Evolutionary conservation across 2,888 invertebrate species (phyloP).

Genomic region (Tanytarsus gracilentus): DNA sequence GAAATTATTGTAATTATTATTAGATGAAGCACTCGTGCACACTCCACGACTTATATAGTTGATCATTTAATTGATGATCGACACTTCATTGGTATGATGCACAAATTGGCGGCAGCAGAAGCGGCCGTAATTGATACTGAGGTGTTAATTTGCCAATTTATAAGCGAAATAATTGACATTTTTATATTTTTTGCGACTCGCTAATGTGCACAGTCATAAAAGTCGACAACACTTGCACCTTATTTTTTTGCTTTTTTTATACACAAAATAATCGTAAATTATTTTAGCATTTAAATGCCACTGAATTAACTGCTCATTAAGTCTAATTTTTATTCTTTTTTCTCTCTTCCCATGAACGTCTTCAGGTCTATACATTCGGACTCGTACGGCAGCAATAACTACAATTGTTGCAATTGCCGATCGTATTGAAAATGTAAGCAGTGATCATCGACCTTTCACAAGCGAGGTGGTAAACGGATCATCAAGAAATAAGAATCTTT

Average conservation of each 20-base stretch:
- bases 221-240: not conserved
- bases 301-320: slow-evolving; percentile 11
- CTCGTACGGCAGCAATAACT: slow-evolving; percentile 23
- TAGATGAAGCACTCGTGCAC: too few relatives aligned
- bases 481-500: not conserved
- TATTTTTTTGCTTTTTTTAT: slow-evolving; percentile 3
- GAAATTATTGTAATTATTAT: too few relatives aligned
- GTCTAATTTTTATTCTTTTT: slow-evolving; percentile 16
- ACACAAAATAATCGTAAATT: not conserved
- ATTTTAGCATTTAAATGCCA: slow-evolving; percentile 10
- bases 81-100: not conserved
- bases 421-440: slow-evolving; percentile 27
- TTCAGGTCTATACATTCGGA: slow-evolving; percentile 29
- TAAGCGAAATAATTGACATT: slow-evolving; percentile 18
- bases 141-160: slow-evolving; percentile 15
- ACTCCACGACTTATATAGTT: too few relatives aligned
- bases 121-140: not conserved
- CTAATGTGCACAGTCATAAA: slow-evolving; percentile 16
- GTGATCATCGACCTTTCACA: not conserved
- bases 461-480: slow-evolving; percentile 1
- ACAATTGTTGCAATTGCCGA: slow-evolving; percentile 28
- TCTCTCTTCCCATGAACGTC: not conserved
- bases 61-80: too few relatives aligned
- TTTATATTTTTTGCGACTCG: too few relatives aligned
- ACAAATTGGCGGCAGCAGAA: slow-evolving; percentile 7